phyloP scores from a whole-genome alignment of 2,888 invertebrate species.

The Cosmia pyralina region DNA sequence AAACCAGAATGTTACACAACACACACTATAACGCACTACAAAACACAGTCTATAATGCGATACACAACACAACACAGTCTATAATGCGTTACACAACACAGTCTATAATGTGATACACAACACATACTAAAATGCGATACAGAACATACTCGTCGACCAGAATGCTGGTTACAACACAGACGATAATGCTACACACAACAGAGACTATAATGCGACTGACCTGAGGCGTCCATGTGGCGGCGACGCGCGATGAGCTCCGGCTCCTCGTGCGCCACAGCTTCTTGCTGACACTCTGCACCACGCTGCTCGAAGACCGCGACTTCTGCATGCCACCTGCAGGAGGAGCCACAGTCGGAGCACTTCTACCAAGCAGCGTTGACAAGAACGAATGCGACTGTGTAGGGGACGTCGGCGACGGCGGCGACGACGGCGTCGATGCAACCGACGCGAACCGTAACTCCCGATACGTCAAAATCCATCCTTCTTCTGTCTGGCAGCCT shows the following conservation, averaged over 20 bases:
- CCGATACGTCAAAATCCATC: conserved; percentile 91
- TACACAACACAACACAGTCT: neutral
- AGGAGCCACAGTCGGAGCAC: conserved; percentile 78
- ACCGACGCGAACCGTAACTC: conserved; percentile 82
- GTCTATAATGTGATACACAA: neutral
- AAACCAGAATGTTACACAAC: neutral
- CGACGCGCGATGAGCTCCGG: conserved; percentile 93
- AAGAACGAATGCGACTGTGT: conserved; percentile 87
- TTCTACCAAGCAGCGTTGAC: conserved; percentile 81
- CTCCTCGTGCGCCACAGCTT: conserved; percentile 96
- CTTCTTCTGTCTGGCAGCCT: conserved; percentile 94
- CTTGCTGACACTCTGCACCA: conserved; percentile 95
- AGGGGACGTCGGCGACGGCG: conserved; percentile 88
- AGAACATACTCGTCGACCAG: neutral
- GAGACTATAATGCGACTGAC: conserved; percentile 90
- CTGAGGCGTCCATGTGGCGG: conserved; percentile 95
- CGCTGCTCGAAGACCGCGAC: conserved; percentile 96
- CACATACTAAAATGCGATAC: neutral
- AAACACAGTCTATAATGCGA: too few species aligned
- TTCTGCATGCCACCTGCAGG: conserved; percentile 95
- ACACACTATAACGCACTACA: neutral
- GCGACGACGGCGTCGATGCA: conserved; percentile 87
- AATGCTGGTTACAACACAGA: neutral
- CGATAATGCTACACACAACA: conserved; percentile 3
- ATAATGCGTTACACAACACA: neutral